phyloP scores from a whole-genome alignment of 2,797 vertebrate genomes.

The Gouania willdenowi region DNA sequence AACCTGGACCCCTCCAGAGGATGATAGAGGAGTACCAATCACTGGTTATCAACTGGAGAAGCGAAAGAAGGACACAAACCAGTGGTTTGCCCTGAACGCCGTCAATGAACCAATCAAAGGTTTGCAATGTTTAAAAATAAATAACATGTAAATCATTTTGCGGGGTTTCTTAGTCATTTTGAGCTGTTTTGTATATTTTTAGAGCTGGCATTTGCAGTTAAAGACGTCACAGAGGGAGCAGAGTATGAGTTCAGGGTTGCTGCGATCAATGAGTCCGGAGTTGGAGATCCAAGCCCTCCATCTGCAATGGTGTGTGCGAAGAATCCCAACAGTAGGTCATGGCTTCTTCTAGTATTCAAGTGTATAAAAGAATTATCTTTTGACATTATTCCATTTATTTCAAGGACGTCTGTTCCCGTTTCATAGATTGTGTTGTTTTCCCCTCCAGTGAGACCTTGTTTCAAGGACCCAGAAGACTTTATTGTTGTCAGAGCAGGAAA shows the following conservation, averaged over 20 bases:
- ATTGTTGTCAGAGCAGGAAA: conserved; percentile 80
- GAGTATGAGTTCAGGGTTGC: conserved; percentile 87
- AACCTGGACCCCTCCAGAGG: conserved; percentile 74
- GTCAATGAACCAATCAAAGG: conserved; percentile 69
- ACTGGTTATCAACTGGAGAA: conserved; percentile 83
- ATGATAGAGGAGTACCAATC: conserved; percentile 66
- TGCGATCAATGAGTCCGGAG: conserved; percentile 80
- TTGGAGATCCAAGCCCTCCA: conserved; percentile 76
- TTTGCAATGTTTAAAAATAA: conserved; percentile 23
- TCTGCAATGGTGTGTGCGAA: conserved; percentile 75
- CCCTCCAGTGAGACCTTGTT: conserved; percentile 75
- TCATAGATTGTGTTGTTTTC: too few relatives aligned
- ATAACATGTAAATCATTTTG: neutral
- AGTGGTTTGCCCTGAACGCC: conserved; percentile 75
- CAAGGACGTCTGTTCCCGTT: conserved; percentile 8
- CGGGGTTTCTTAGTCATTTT: neutral
- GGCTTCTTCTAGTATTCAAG: too few relatives aligned
- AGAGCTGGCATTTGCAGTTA: conserved; percentile 69
- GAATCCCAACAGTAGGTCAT: conserved; percentile 81
- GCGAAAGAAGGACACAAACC: conserved; percentile 75
- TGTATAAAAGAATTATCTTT: too few relatives aligned
- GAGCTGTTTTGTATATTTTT: conserved; percentile 1
- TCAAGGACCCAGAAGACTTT: conserved; percentile 77
- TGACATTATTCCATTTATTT: too few relatives aligned
- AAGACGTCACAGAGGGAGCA: conserved; percentile 73